Base-by-base conservation (phyloP, 2,113 vertebrate genomes). In the Barnardius zonarius region DNA sequence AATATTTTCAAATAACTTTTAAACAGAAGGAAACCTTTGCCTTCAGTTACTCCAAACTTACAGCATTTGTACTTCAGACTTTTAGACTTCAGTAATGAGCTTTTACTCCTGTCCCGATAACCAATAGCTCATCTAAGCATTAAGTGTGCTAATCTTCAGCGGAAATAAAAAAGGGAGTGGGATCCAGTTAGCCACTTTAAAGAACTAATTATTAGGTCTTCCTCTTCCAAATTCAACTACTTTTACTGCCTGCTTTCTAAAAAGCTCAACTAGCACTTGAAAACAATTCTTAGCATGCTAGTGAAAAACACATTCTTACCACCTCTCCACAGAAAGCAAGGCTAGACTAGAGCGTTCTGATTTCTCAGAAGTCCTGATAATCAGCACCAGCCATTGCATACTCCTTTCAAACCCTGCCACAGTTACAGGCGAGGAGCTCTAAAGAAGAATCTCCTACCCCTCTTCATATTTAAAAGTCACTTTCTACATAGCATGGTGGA, bases 371-470 rank as follows among this genome's bases (percentile, higher is more conserved):
- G 25, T 10, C 7, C 51, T 44, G 41, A 39, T 55, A 74, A 68
- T 15, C 68, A 51, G 31, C 3, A 1, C 24, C 43, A 63, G 1
- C 13, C 63, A 27, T 5, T 9, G 5, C 2, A 7, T 1, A 6
- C 2, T 57, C 35, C 10, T 28, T 80, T 43, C 35, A 51, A 73
- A 44, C 8, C 6, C 12, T 20, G 13, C 7, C 4, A 1, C 9
- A 25, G 41, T 30, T 76, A 57, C 33, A 30, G 16, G 43, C 15
- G 24, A 33, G 30, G 11, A 62, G 30, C 52, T 68, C 66, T 54
- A 17, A 33, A 13, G 37, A 52, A 83, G 22, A 37, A 33, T 20
- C 24, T 84, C 41, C 13, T 24, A 35, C 1, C 1, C 0, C 5
- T 63, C 51, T 25, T 20, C 61, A 14, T 30, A 19, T 57, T 54